Evolutionary conservation across 37 sponge, comb jelly and placozoan species (phyloP).

Genomic region (Mnemiopsis leidyi): DNA sequence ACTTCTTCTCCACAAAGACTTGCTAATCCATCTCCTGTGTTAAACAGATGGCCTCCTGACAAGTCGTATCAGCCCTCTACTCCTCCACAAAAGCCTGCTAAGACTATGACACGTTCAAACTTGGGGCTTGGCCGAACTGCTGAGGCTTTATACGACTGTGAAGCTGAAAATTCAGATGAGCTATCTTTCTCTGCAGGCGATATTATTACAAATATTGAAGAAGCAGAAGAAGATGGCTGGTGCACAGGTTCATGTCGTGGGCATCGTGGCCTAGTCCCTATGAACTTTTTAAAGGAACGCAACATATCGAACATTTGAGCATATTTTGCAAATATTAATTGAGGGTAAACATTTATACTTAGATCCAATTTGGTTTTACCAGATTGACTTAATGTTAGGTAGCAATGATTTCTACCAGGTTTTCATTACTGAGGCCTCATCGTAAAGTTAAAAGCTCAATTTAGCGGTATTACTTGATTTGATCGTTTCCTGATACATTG

Average conservation of each 20-base stretch:
- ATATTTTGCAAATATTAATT: neutral
- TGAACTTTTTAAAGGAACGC: slow-evolving; percentile 28
- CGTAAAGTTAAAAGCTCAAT: no score
- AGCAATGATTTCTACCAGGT: neutral
- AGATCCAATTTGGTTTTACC: neutral
- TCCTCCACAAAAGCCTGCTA: slow-evolving; percentile 43
- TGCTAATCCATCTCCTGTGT: neutral
- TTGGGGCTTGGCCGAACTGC: slow-evolving; percentile 70
- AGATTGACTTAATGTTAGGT: neutral
- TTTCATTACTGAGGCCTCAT: neutral
- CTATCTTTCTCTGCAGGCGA: slow-evolving; percentile 82
- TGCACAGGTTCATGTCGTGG: slow-evolving; percentile 35
- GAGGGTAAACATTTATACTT: neutral
- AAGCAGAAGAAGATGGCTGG: slow-evolving; percentile 59
- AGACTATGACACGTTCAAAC: slow-evolving; percentile 14
- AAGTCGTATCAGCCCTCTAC: neutral
- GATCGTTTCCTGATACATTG: no score
- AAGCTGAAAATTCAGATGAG: slow-evolving; percentile 76
- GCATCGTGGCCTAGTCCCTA: slow-evolving; percentile 44
- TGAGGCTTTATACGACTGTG: slow-evolving; percentile 80
- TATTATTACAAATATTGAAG: slow-evolving; percentile 68
- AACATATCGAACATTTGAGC: slow-evolving; percentile 5
- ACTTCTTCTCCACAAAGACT: neutral
- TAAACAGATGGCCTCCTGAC: slow-evolving; percentile 54
- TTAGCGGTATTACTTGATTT: no score